Base-by-base conservation (phyloP, 2,797 vertebrate genomes). In the Lutjanus campechanus region DNA sequence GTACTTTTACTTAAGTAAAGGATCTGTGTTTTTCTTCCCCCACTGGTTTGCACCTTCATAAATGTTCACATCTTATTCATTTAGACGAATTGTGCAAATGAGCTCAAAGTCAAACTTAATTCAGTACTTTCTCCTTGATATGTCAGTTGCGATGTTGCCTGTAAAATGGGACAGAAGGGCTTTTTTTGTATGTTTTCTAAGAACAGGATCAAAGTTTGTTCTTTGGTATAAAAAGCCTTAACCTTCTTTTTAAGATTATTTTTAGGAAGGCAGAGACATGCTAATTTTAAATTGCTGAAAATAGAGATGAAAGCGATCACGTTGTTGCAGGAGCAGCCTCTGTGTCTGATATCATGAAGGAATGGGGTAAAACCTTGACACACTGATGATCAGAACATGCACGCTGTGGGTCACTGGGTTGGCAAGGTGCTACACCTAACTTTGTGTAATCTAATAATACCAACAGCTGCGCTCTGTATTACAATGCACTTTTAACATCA, bases 201-300 rank as follows among this genome's bases (percentile, higher is more conserved):
- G 47, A 70, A 74, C 62, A 61, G 8, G 46, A 74, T 79, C 59
- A 76, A 81, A 69, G 40, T 76, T 62, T 17, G 40, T 64, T 76
- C 81, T 76, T 64, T 81, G 5, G 20, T 9, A 3, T 54, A 41
- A 63, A 79, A 69, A 67, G 20, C 10, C 25, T 61, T 9, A 44
- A 67, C 69, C 47, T 66, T 56, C 1, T 53, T 51, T 61, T n/a
- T 72, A 63, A n/a, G n/a, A 36, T 36, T 77, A 63, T 77, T 83
- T 88, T 79, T 71, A 66, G 73, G 17, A 51, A 44, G 44, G 51
- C 49, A 25, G 49, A 73, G 17, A 13, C 19, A 17, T 44, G 44
- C 84, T 90, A 85, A 90, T 83, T 89, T 88, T 83, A 86, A 76
- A 73, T 11, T 19, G 7, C 71, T 77, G 56, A 67, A 85, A 87